Evolutionary conservation across 2,888 invertebrate species (phyloP).

Genomic region (Melanostoma scalare): DNA sequence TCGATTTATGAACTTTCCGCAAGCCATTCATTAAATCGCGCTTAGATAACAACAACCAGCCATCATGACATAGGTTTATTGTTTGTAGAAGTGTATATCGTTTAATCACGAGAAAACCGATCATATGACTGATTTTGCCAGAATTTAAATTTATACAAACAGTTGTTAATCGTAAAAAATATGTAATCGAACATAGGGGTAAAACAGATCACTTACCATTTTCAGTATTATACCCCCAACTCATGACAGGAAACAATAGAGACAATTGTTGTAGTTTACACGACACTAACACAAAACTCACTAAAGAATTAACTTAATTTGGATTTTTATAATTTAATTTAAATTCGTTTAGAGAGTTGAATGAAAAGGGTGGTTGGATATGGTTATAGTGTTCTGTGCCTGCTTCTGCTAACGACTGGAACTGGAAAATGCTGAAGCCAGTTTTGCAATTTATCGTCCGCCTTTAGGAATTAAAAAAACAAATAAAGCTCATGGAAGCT

Average conservation of each 20-base stretch:
- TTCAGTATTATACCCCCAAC: slow-evolving; percentile 64
- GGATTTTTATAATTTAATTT: slow-evolving; percentile 51
- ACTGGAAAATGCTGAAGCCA: slow-evolving; percentile 55
- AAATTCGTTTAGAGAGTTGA: slow-evolving; percentile 27
- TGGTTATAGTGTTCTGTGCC: slow-evolving; percentile 34
- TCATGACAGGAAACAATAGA: slow-evolving; percentile 52
- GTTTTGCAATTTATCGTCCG: slow-evolving; percentile 60
- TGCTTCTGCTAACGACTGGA: slow-evolving; percentile 54
- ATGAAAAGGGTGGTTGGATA: not conserved
- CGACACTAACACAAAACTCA: slow-evolving; percentile 13
- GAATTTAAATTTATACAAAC: slow-evolving; percentile 18
- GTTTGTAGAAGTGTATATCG: not conserved
- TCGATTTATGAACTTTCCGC: slow-evolving; percentile 34
- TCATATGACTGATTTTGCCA: slow-evolving; percentile 55
- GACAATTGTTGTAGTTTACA: not conserved
- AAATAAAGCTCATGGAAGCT: slow-evolving; percentile 57
- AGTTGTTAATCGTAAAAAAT: too few relatives aligned
- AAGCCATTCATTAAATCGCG: slow-evolving; percentile 34
- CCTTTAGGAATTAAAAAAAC: slow-evolving; percentile 22
- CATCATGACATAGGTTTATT: too few relatives aligned
- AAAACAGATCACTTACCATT: slow-evolving; percentile 60
- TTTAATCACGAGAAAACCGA: slow-evolving; percentile 40
- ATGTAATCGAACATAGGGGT: too few relatives aligned
- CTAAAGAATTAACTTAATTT: slow-evolving; percentile 13
- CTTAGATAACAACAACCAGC: slow-evolving; percentile 42